Conservation (phyloP, 2,113 vertebrate species). For the Ctenomys sociabilis region DNA sequence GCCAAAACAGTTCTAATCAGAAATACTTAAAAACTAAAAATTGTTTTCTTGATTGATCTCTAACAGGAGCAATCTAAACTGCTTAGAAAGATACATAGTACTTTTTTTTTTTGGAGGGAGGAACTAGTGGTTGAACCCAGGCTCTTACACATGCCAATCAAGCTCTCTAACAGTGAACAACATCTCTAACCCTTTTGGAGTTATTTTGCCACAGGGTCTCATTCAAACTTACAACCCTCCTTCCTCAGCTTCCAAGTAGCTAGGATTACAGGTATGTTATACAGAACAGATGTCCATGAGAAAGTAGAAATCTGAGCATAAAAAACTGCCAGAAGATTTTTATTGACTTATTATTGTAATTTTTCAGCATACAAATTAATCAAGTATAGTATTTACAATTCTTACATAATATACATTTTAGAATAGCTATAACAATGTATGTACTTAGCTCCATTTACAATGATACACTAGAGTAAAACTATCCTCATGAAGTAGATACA, state of each 20-base stretch:
- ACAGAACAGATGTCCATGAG: neutral
- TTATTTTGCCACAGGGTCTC: neutral
- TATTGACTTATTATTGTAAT: constrained; percentile 74
- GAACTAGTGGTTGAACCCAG: neutral
- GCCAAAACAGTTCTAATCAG: neutral
- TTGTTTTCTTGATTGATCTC: neutral
- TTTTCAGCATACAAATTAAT: constrained; percentile 84
- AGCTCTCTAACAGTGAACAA: neutral
- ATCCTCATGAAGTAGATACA: constrained; percentile 74
- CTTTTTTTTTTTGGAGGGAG: neutral
- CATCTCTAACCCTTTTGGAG: neutral
- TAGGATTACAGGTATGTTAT: neutral
- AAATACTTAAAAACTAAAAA: constrained; percentile 20
- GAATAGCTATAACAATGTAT: constrained; percentile 67
- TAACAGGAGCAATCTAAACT: neutral
- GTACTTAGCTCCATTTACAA: constrained; percentile 73
- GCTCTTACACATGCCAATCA: neutral
- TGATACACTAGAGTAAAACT: constrained; percentile 60
- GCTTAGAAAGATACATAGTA: neutral
- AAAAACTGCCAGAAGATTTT: constrained; percentile 67
- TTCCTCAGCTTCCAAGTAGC: neutral
- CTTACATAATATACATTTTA: constrained; percentile 84
- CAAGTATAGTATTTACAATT: constrained; percentile 82
- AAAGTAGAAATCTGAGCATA: constrained; percentile 34
- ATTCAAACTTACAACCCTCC: neutral